A percentile compares a stretch with the other conserved stretches of the same genome.
These are phyloP conservation scores for Lichenostomus cassidix DNA, from an alignment of 2,113 vertebrate genomes.

Conservation along the genomic window DNA sequence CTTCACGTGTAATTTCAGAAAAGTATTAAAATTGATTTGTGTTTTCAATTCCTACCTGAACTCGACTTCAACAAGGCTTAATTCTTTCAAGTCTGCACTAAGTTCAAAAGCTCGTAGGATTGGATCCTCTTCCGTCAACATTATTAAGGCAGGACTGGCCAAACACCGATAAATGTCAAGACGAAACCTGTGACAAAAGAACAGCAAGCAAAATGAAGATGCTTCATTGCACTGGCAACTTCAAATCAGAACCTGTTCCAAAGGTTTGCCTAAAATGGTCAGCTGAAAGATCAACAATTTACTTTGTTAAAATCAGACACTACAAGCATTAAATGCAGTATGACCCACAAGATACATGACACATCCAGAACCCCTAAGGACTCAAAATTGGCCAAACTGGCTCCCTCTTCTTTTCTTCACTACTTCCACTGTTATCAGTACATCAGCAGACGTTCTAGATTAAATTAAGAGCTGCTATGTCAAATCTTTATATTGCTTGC, in stretches of 20 bases:
- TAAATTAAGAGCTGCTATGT: not conserved
- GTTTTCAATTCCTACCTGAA: constrained; percentile 84
- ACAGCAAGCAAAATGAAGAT: not conserved
- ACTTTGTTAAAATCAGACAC: not conserved
- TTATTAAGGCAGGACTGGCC: constrained; percentile 95
- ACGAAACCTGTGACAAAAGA: constrained; percentile 84
- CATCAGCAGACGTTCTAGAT: not conserved
- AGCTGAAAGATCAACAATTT: not conserved
- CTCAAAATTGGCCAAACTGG: not conserved
- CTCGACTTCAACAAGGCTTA: constrained; percentile 97
- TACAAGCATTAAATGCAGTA: not conserved
- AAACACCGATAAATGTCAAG: constrained; percentile 98
- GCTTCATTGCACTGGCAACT: not conserved
- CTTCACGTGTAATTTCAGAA: not conserved
- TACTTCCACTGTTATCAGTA: not conserved
- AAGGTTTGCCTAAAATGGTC: not conserved
- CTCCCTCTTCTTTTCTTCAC: not conserved
- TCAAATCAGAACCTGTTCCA: not conserved
- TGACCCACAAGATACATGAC: not conserved
- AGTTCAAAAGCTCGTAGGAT: constrained; percentile 97
- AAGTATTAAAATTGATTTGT: not conserved
- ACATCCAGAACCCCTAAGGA: not conserved
- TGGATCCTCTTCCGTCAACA: constrained; percentile 97
- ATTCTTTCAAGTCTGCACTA: constrained; percentile 93
- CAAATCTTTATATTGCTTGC: not conserved